Percentiles rank a stretch among this genome's conserved stretches.
Conservation (phyloP, 2,888 invertebrate genomes). For the Oscheius sp. region DNA sequence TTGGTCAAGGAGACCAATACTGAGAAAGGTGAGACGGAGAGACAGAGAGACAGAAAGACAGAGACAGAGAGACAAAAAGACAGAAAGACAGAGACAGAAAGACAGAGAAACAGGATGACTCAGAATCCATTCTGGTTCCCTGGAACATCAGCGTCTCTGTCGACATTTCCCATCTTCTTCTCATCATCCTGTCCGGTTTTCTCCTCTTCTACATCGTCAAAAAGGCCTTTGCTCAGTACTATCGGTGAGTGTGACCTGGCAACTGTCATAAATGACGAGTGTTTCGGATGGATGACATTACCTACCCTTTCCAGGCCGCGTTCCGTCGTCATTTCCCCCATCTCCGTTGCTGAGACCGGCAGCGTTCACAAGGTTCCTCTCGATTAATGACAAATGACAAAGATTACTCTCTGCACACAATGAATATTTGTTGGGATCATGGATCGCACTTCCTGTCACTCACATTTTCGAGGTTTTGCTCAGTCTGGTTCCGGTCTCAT, state of each 20-base stretch:
- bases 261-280: not conserved
- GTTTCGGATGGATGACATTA: not conserved
- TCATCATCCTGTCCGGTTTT: constrained; percentile 4
- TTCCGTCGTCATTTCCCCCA: constrained; percentile 10
- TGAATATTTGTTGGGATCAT: too few relatives aligned
- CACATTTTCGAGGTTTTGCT: too few relatives aligned
- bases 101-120: not conserved
- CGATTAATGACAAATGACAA: not conserved
- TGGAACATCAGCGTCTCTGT: constrained; percentile 8
- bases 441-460: too few relatives aligned
- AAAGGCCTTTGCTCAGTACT: constrained; percentile 15
- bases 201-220: constrained; percentile 15
- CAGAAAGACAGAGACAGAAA: too few relatives aligned
- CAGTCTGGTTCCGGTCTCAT: too few relatives aligned
- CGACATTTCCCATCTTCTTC: constrained; percentile 20
- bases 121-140: constrained; percentile 2
- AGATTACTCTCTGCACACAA: too few relatives aligned
- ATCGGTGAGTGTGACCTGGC: constrained; percentile 1
- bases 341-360: constrained; percentile 5
- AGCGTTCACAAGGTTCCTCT: constrained; percentile 25
- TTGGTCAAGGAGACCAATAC: not conserved
- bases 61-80: not conserved
- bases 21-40: not conserved
- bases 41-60: not conserved
- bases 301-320: constrained; percentile 7